Percentiles rank a stretch among this genome's conserved stretches.
Evolutionary conservation across 2,888 invertebrate genomes (phyloP).

Genomic region (Apamea anceps): DNA sequence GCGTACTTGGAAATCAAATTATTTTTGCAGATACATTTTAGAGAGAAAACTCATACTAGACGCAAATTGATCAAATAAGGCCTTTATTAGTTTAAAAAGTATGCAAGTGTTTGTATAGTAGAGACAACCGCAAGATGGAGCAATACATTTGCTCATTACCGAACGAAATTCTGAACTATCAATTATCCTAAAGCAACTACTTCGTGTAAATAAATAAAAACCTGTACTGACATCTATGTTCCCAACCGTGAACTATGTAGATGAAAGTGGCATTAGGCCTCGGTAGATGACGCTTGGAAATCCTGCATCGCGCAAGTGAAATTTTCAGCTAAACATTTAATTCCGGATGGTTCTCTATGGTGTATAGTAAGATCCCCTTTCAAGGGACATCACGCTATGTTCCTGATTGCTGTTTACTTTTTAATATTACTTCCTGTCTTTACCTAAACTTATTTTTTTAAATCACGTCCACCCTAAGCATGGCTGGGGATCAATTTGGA

Average conservation of each 20-base stretch:
- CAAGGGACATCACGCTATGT: slow-evolving; percentile 1
- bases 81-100: neutral
- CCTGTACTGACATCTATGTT: slow-evolving; percentile 41
- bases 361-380: neutral
- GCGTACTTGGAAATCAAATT: slow-evolving; percentile 27
- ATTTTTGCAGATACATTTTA: slow-evolving; percentile 3
- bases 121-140: neutral
- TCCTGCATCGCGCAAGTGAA: neutral
- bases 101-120: neutral
- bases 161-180: neutral
- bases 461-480: slow-evolving; percentile 60
- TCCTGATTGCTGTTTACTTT: slow-evolving; percentile 23
- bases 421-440: slow-evolving; percentile 44
- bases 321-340: neutral
- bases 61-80: slow-evolving; percentile 5
- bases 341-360: neutral
- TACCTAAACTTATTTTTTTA: slow-evolving; percentile 50
- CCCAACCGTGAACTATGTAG: slow-evolving; percentile 8
- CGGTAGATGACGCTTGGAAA: slow-evolving; percentile 33
- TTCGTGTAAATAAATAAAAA: slow-evolving; percentile 13
- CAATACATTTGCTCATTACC: neutral
- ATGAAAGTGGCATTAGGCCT: neutral
- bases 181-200: neutral
- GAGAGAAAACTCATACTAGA: neutral
- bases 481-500: slow-evolving; percentile 71